phyloP scores from a whole-genome alignment of 2,113 vertebrate species.

The Mugil cephalus region DNA sequence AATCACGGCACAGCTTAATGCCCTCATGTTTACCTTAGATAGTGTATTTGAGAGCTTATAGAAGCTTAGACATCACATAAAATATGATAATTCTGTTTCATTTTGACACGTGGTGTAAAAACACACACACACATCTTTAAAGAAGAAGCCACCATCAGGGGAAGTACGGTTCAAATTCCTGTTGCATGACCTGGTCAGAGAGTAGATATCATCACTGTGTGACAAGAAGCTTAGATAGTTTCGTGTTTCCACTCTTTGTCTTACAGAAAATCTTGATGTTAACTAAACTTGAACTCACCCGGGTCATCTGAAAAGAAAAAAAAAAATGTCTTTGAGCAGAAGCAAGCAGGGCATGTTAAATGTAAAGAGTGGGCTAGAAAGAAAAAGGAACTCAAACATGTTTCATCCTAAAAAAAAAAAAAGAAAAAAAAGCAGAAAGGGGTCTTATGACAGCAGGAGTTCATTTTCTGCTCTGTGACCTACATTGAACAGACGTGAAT shows the following conservation, averaged over 20 bases:
- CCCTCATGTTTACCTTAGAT: conserved; percentile 39
- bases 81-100: conserved; percentile 4
- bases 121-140: conserved; percentile 7
- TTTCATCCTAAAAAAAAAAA: not conserved
- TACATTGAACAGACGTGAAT: conserved; percentile 42
- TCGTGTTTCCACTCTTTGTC: conserved; percentile 21
- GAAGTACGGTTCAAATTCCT: conserved; percentile 1
- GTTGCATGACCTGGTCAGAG: not conserved
- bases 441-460: conserved; percentile 11
- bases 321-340: not conserved
- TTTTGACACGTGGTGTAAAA: conserved; percentile 13
- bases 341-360: no score
- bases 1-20: conserved; percentile 15
- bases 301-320: conserved; percentile 9
- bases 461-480: conserved; percentile 29
- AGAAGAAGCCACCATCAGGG: not conserved
- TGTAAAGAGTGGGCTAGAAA: not conserved
- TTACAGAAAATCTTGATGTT: conserved; percentile 25
- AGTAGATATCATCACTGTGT: conserved; percentile 22
- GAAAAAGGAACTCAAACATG: conserved; percentile 15
- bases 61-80: conserved; percentile 25
- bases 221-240: conserved; percentile 19
- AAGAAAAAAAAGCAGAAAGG: conserved; percentile 3
- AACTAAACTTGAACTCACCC: conserved; percentile 16
- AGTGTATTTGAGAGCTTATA: conserved; percentile 1